A percentile compares a stretch with the other conserved stretches of the same genome.
Evolutionary conservation across 2,888 invertebrate genomes (phyloP).

Genomic region (Drosophila prostipennis): DNA sequence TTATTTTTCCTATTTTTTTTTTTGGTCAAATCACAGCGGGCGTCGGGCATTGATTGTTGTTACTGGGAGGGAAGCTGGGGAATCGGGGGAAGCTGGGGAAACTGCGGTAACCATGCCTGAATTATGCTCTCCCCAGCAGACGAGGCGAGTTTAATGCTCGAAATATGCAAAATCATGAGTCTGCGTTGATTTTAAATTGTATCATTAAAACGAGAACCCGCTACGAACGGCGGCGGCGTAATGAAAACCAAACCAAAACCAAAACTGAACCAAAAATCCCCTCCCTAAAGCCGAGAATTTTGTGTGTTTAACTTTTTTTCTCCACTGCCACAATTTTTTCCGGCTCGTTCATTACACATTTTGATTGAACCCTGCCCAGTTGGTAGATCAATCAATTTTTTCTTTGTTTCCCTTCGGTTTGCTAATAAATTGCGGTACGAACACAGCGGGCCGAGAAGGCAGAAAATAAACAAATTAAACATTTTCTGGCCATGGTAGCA

Average conservation of each 20-base stretch:
- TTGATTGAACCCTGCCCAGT: conserved; percentile 65
- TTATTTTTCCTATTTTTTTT: neutral
- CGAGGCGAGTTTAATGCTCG: conserved; percentile 70
- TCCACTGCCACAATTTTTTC: conserved; percentile 61
- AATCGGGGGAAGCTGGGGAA: neutral
- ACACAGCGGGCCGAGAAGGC: conserved; percentile 10
- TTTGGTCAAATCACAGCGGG: conserved; percentile 77
- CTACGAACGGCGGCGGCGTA: conserved; percentile 44
- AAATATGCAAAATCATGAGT: conserved; percentile 79
- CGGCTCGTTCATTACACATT: conserved; percentile 77
- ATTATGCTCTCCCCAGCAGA: conserved; percentile 62
- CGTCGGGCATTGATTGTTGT: conserved; percentile 70
- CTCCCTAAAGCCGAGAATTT: conserved; percentile 24
- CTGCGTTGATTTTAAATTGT: conserved; percentile 80
- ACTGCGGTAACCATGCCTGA: conserved; percentile 61
- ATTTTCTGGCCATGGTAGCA: conserved; percentile 62
- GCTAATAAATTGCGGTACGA: conserved; percentile 68
- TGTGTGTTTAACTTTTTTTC: conserved; percentile 26
- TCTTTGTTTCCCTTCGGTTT: conserved; percentile 38
- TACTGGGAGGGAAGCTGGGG: conserved; percentile 25
- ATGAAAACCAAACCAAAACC: conserved; percentile 64
- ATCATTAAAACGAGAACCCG: conserved; percentile 70
- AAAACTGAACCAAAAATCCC: conserved; percentile 30
- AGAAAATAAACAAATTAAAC: conserved; percentile 65
- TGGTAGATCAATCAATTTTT: conserved; percentile 74